Conservation (phyloP, 2,113 vertebrate genomes). For the Stegastes partitus region DNA sequence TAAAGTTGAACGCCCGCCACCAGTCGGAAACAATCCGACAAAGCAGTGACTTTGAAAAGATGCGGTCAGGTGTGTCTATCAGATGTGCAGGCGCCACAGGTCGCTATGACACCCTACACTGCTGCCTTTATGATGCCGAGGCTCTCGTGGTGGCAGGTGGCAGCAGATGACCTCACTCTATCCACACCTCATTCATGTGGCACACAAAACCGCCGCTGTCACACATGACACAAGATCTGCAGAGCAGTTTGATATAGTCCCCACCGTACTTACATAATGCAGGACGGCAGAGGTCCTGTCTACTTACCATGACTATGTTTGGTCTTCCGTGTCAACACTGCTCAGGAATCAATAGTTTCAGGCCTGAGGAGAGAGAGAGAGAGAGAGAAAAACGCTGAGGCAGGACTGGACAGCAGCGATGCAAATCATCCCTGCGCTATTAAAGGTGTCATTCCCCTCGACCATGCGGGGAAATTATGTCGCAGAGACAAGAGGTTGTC, state of each 20-base stretch:
- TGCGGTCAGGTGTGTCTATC: conserved; percentile 10
- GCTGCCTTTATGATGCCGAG: conserved; percentile 44
- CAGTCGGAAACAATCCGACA: conserved; percentile 17
- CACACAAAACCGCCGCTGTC: conserved; percentile 37
- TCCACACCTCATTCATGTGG: conserved; percentile 33
- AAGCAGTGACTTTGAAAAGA: conserved; percentile 15
- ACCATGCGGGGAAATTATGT: not conserved
- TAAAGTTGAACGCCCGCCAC: conserved; percentile 1
- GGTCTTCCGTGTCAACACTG: conserved; percentile 62
- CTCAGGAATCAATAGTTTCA: conserved; percentile 62
- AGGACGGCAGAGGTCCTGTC: conserved; percentile 9
- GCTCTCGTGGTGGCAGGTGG: conserved; percentile 38
- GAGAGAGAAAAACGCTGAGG: conserved; percentile 51
- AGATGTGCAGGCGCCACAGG: conserved; percentile 4
- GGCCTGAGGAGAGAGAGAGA: conserved; percentile 44
- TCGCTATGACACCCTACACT: conserved; percentile 65
- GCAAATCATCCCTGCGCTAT: not conserved
- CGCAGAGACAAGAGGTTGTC: not conserved
- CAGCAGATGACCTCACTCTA: conserved; percentile 38
- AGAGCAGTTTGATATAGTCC: not conserved
- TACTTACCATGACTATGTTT: conserved; percentile 77
- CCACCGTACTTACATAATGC: conserved; percentile 22
- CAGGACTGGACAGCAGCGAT: not conserved
- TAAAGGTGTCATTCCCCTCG: conserved; percentile 13
- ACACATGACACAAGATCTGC: conserved; percentile 14